Percentiles rank a stretch among this genome's conserved stretches.
Evolutionary conservation across 2,888 invertebrate species (phyloP).

Genomic region (Acrobasis consociella): DNA sequence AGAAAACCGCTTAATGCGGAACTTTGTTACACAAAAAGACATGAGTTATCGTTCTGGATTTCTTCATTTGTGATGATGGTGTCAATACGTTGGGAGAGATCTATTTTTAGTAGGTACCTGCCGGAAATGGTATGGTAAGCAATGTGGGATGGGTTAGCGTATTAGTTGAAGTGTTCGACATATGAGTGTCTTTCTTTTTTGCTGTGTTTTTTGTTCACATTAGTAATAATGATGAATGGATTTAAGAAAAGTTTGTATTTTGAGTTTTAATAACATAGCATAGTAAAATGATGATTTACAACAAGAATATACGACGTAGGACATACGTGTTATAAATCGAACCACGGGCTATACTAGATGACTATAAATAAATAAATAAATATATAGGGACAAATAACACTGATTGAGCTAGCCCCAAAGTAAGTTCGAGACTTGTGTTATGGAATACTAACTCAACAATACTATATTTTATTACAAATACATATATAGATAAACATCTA

Average conservation of each 20-base stretch:
- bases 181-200: background rate
- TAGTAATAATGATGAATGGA: constrained; percentile 1
- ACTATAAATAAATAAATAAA: no score
- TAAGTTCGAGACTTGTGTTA: no score
- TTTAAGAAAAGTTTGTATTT: background rate
- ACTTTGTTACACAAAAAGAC: background rate
- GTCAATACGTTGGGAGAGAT: constrained; percentile 12
- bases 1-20: no score
- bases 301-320: no score
- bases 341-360: no score
- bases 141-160: constrained; percentile 17
- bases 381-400: no score
- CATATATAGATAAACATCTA: no score
- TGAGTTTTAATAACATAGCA: background rate
- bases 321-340: no score
- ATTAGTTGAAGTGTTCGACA: background rate
- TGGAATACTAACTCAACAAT: no score
- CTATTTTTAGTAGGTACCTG: constrained; percentile 19
- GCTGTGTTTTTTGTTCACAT: background rate
- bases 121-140: constrained; percentile 19
- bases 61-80: background rate
- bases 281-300: background rate
- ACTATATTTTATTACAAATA: no score
- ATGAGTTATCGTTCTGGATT: background rate
- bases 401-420: no score